Percentiles rank a stretch among this genome's conserved stretches.
Conservation (phyloP, 2,888 invertebrate genomes). For the Epinotia bilunana region DNA sequence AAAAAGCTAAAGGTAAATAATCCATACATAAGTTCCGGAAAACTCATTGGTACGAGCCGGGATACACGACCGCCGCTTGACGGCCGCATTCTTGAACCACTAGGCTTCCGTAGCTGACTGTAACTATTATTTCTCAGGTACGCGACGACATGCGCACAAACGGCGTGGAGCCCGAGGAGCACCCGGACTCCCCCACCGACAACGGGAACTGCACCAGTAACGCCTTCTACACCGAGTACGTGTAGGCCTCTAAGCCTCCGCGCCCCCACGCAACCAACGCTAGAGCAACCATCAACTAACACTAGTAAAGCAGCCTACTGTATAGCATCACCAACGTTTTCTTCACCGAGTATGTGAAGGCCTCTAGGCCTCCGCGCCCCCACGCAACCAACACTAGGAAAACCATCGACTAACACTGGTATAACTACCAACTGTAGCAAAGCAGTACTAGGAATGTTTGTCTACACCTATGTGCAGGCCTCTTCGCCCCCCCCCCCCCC, state of each 20-base stretch:
- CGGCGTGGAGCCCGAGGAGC: slow-evolving; percentile 85
- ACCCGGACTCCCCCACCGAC: slow-evolving; percentile 83
- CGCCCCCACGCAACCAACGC: background rate
- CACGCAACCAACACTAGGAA: background rate
- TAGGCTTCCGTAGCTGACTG: no score
- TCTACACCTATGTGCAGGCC: background rate
- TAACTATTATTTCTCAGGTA: slow-evolving; percentile 65
- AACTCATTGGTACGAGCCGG: no score
- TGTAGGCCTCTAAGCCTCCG: slow-evolving; percentile 53
- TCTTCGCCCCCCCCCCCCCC: background rate
- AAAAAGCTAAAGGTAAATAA: no score
- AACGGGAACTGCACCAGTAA: slow-evolving; percentile 86
- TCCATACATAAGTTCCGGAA: no score
- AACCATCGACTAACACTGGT: background rate
- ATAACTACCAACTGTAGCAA: background rate
- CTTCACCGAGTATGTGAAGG: background rate
- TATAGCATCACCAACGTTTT: background rate
- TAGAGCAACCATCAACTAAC: background rate
- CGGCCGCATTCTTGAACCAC: no score
- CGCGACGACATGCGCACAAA: slow-evolving; percentile 86
- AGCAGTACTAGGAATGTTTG: background rate
- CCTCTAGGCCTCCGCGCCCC: slow-evolving; percentile 6
- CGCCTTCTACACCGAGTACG: slow-evolving; percentile 80
- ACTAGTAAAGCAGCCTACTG: background rate
- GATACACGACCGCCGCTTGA: no score